Evolutionary conservation across 2,888 invertebrate species (phyloP).

Genomic region (Ophion obscuratus): DNA sequence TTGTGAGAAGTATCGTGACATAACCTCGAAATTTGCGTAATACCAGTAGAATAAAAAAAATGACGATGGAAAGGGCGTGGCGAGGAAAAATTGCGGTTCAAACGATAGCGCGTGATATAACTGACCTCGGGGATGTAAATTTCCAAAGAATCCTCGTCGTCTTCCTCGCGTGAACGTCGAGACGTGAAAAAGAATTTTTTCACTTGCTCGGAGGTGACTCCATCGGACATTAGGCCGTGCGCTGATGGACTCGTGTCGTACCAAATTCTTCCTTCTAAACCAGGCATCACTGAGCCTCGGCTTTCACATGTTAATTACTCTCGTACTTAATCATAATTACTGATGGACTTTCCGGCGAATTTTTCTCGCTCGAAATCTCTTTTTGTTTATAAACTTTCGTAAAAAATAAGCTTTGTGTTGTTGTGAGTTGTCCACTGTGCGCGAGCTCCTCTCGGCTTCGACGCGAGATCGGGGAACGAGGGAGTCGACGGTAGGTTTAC

Average conservation of each 20-base stretch:
- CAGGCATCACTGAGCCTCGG: slow-evolving; percentile 79
- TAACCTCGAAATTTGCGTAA: slow-evolving; percentile 59
- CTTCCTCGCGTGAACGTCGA: slow-evolving; percentile 83
- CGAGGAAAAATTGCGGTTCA: not conserved
- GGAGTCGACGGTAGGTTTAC: not conserved
- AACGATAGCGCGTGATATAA: slow-evolving; percentile 12
- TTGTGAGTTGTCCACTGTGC: slow-evolving; percentile 65
- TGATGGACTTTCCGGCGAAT: slow-evolving; percentile 37
- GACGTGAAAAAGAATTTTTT: slow-evolving; percentile 94
- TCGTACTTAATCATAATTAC: slow-evolving; percentile 71
- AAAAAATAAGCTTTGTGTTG: slow-evolving; percentile 68
- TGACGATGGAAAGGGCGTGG: not conserved
- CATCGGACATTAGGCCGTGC: slow-evolving; percentile 87
- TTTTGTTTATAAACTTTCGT: slow-evolving; percentile 32
- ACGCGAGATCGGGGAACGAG: not conserved
- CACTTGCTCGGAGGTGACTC: slow-evolving; percentile 87
- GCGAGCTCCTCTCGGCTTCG: not conserved
- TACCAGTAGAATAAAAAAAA: slow-evolving; percentile 41
- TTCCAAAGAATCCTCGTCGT: slow-evolving; percentile 90
- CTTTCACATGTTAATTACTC: slow-evolving; percentile 69
- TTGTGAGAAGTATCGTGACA: slow-evolving; percentile 24
- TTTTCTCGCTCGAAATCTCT: slow-evolving; percentile 9
- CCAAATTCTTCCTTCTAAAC: slow-evolving; percentile 81
- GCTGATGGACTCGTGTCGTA: slow-evolving; percentile 80
- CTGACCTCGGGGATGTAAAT: slow-evolving; percentile 92